Percentiles rank a stretch among this genome's conserved stretches.
phyloP scores from a whole-genome alignment of 2,888 invertebrate genomes.

The Drosophila longiperda region DNA sequence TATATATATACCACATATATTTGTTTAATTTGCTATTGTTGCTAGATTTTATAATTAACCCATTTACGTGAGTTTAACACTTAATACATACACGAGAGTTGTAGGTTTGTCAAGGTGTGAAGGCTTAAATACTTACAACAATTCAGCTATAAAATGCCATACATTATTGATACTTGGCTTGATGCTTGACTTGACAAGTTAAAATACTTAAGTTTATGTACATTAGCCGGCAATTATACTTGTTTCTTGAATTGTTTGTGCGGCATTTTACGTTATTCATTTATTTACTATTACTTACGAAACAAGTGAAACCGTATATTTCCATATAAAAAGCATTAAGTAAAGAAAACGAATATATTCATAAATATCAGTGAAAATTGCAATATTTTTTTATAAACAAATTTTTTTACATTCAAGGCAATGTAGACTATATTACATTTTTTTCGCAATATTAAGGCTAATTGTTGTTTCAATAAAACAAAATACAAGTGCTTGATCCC shows the following conservation, averaged over 20 bases:
- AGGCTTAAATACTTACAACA: slow-evolving; percentile 20
- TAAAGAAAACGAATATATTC: neutral
- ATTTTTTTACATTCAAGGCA: slow-evolving; percentile 24
- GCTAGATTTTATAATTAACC: slow-evolving; percentile 25
- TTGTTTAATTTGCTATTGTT: neutral
- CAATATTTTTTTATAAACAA: neutral
- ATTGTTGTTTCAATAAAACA: neutral
- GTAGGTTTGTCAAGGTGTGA: slow-evolving; percentile 34
- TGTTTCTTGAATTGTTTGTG: slow-evolving; percentile 3
- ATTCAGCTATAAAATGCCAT: slow-evolving; percentile 18
- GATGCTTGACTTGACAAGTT: slow-evolving; percentile 8
- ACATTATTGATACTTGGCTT: slow-evolving; percentile 19
- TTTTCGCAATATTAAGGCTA: neutral
- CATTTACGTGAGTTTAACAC: slow-evolving; percentile 28
- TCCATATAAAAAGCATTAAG: neutral
- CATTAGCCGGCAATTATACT: neutral
- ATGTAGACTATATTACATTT: slow-evolving; percentile 20
- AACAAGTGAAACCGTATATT: neutral
- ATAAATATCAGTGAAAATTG: neutral
- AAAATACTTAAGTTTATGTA: neutral
- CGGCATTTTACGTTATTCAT: neutral
- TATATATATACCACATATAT: neutral
- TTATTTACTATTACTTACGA: neutral
- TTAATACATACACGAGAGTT: neutral
- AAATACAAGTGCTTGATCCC: neutral